Evolutionary conservation across 2,797 vertebrate genomes (phyloP), one percentile per base, ranked within the genome.

Genomic region (Phoxinus dragarum): DNA sequence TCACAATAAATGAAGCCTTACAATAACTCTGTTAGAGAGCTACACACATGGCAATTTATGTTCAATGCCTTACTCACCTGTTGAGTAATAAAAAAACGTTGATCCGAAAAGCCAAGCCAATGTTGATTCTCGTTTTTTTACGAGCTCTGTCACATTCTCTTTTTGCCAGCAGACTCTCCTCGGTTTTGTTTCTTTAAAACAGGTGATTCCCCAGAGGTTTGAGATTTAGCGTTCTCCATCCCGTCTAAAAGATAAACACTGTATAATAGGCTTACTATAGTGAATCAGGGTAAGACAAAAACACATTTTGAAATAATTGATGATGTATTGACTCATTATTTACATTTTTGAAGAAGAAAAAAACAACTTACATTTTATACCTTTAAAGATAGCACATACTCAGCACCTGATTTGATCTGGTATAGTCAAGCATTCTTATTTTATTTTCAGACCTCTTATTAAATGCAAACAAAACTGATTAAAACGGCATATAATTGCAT

Each of bases 391-490:
- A 66, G 40, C 71, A 84, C 80, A 61, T 80, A 81, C 69, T 81
- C 56, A 84, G 66, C 82, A 72, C 82, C 85, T 88, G 88, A 90
- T 76, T 38, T 34, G 56, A 90, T 91, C 87, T 87, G 89, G 88
- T 90, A 86, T 81, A 91, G 92, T 88, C 92, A 94, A 94, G 93
- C 91, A 94, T 92, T 89, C 90, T 95, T 95, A 90, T 94, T 27
- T 12, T 14, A 14, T 95, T 95, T 95, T 95, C 94, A 93, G 91
- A 92, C 90, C 93, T 92, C 92, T 93, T 93, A 91, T 94, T 92
- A 95, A 94, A 95, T 95, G 95, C 93, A 95, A 94, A 94, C 94
- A 94, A 59, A 77, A 42, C 75, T 40, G 21, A 77, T 77, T 40
- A 59, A 78, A 78, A 59, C 36, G 6, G 23, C 75, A 19, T 27